Percentiles rank a stretch among this genome's conserved stretches.
phyloP scores from a whole-genome alignment of 1,140 invertebrate species.

The Eupristina koningsbergeri region DNA sequence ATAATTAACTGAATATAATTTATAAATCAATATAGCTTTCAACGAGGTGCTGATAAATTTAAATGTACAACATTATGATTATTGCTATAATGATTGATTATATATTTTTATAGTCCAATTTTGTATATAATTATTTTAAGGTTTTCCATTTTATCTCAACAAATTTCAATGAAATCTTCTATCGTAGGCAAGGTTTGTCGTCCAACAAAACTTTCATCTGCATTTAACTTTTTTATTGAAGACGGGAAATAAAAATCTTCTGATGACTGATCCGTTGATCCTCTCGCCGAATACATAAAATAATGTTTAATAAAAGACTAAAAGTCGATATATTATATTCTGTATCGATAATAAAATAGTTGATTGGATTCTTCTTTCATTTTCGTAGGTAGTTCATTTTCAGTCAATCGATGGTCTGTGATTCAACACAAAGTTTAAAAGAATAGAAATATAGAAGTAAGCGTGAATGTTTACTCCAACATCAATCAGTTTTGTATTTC shows the following conservation, averaged over 20 bases:
- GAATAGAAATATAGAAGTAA: background rate
- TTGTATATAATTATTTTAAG: slow-evolving; percentile 15
- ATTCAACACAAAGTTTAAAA: slow-evolving; percentile 35
- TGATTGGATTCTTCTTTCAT: slow-evolving; percentile 15
- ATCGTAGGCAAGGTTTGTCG: background rate
- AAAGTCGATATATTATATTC: slow-evolving; percentile 1
- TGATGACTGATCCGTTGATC: slow-evolving; percentile 15
- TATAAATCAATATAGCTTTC: background rate
- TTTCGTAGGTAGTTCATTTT: slow-evolving; percentile 20
- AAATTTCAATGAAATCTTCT: slow-evolving; percentile 28
- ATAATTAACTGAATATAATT: background rate
- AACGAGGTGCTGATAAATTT: background rate
- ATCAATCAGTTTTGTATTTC: background rate
- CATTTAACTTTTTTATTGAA: slow-evolving; percentile 26
- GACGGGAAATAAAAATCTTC: background rate
- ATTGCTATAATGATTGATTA: too few relatives aligned
- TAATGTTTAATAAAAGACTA: slow-evolving; percentile 26
- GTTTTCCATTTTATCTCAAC: background rate
- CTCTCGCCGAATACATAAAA: slow-evolving; percentile 34
- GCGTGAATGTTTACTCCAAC: background rate
- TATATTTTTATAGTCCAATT: background rate
- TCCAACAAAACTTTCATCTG: slow-evolving; percentile 21
- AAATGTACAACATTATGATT: background rate
- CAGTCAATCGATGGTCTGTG: slow-evolving; percentile 21
- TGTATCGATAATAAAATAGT: slow-evolving; percentile 24